Percentiles rank a stretch among this genome's conserved stretches.
Conservation (phyloP, 2,113 vertebrate genomes). For the Sapajus apella region DNA sequence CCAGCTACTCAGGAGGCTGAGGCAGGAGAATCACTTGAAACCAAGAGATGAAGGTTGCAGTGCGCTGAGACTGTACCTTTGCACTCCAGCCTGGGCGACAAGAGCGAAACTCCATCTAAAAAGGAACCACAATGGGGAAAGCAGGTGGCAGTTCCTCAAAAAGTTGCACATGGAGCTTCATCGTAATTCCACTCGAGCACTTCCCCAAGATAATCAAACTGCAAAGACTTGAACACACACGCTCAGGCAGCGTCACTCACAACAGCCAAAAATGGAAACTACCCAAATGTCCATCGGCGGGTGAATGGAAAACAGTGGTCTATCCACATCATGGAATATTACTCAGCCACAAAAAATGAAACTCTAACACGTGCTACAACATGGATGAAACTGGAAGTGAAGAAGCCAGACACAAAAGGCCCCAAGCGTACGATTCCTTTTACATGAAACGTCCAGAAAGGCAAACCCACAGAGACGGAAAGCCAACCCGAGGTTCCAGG, state of each 20-base stretch:
- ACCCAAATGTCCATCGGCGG: background rate
- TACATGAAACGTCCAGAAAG: fast-evolving
- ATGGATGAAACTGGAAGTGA: background rate
- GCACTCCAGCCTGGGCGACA: too few species aligned
- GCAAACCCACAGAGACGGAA: background rate
- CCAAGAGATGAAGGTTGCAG: too few species aligned
- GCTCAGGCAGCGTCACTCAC: background rate
- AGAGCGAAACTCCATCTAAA: too few species aligned
- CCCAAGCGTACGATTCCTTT: background rate
- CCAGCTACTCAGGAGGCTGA: too few species aligned
- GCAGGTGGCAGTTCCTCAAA: background rate
- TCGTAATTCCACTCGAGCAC: background rate
- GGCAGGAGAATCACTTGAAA: too few species aligned
- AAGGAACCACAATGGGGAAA: background rate
- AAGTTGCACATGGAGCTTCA: background rate
- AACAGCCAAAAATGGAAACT: background rate
- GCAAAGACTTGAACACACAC: background rate
- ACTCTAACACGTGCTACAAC: background rate
- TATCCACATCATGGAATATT: fast-evolving
- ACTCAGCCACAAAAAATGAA: background rate
- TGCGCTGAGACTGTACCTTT: too few species aligned
- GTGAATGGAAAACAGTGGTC: background rate
- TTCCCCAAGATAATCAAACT: background rate
- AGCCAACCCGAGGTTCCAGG: background rate
- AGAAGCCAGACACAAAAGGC: background rate